These are phyloP conservation scores for Corythaeola cristata DNA, from an alignment of 2,113 vertebrate species.

Conservation along the genomic window DNA sequence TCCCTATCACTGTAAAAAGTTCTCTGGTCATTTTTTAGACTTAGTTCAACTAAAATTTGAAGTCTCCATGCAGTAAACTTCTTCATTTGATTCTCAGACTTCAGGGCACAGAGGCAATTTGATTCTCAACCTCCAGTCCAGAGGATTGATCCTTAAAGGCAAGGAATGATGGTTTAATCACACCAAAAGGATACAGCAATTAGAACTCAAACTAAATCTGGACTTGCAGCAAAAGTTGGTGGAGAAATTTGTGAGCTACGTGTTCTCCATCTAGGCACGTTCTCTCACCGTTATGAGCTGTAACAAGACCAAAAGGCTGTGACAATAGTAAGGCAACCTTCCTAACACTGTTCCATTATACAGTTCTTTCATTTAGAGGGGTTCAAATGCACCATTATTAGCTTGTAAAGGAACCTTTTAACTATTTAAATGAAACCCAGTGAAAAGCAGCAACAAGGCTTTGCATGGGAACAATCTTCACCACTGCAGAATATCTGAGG, in stretches of 20 bases:
- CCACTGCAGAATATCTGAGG: background rate
- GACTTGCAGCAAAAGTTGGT: slow-evolving; percentile 20
- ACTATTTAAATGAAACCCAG: background rate
- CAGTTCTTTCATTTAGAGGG: background rate
- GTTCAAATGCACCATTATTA: background rate
- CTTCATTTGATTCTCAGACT: slow-evolving; percentile 69
- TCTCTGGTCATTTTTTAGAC: slow-evolving; percentile 49
- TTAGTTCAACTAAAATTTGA: slow-evolving; percentile 43
- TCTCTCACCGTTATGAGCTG: background rate
- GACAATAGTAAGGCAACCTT: background rate
- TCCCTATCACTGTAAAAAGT: slow-evolving; percentile 36
- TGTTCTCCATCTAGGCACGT: background rate
- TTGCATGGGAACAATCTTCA: background rate
- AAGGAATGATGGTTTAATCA: slow-evolving; percentile 72
- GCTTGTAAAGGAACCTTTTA: background rate
- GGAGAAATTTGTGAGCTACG: background rate
- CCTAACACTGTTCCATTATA: background rate
- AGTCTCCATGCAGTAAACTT: slow-evolving; percentile 25
- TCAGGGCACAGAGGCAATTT: slow-evolving; percentile 61
- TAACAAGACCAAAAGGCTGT: background rate
- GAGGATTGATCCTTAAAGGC: slow-evolving; percentile 64
- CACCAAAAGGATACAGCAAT: slow-evolving; percentile 59
- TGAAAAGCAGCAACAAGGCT: background rate
- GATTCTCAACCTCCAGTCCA: slow-evolving; percentile 43
- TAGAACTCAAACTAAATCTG: slow-evolving; percentile 54